Base-by-base conservation (phyloP, 2,888 invertebrate genomes). In the Diplazon laetatorius region DNA sequence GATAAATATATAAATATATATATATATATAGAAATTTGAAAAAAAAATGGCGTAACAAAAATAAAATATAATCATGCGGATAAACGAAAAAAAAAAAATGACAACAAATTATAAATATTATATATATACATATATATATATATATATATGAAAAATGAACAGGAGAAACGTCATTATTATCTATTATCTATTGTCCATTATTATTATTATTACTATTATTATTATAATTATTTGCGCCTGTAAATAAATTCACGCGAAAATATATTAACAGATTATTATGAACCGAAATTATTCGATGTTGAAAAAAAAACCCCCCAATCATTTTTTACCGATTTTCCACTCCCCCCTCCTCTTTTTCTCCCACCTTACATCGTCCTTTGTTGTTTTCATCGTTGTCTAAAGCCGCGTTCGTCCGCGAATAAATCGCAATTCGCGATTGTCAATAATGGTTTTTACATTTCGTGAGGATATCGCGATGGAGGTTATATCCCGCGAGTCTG, bases 201-300 rank as follows among this genome's bases (percentile, higher is more conserved):
- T 79, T 60, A 71, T 75, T 55, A 55, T 55, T 35, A 55, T 55
- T 55, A 55, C 30, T 80, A 81, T 73, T 75, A 78, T 70, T 80
- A 83, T 80, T 86, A 89, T 87, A 89, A 90, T 90, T 88, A 90
- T 90, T 90, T 90, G 89, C 88, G 89, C 88, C 88, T 91, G 91
- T 91, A 90, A 84, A 91, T 90, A 91, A 85, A 88, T 88, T 87
- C 86, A 88, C 89, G 89, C 90, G 87, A 89, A 89, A 90, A 91
- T 90, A 91, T 90, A 91, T 90, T 87, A 89, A 88, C 88, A 89
- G 85, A 90, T 90, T 91, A 91, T 89, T 90, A 91, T 87, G 85
- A 90, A 86, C 68, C 82, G 83, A 73, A 46, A 37, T 63, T 16
- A 50, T 62, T 39, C 14, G 48, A 71, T 57, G 50, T 50, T 50